Conservation (phyloP, 2,113 vertebrate genomes). For the Telmatochromis brachygnathus region DNA sequence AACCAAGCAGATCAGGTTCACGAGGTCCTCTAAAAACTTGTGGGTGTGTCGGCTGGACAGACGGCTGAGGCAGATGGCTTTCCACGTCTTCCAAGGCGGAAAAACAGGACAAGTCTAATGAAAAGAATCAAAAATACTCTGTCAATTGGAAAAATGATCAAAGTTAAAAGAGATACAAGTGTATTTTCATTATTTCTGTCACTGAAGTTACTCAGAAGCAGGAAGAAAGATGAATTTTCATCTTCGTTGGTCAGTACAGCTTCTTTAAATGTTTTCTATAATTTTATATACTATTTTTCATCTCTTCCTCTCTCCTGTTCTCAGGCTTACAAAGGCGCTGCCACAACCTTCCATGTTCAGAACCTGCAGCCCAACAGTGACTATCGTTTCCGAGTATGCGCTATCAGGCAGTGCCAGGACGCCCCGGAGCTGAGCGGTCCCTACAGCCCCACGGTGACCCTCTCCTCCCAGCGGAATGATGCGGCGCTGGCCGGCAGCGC, state of each 20-base stretch:
- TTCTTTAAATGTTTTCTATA: neutral
- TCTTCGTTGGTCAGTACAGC: neutral
- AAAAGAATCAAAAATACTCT: neutral
- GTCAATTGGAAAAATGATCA: neutral
- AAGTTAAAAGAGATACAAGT: neutral
- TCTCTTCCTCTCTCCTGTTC: neutral
- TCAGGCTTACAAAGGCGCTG: constrained; percentile 85
- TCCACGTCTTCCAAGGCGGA: neutral
- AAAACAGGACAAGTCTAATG: neutral
- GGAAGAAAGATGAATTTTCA: neutral
- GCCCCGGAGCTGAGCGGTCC: constrained; percentile 82
- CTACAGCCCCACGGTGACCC: constrained; percentile 84
- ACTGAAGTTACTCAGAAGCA: neutral
- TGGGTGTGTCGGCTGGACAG: neutral
- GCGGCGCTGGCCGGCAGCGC: constrained; percentile 46
- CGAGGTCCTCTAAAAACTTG: neutral
- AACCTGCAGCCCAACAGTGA: constrained; percentile 86
- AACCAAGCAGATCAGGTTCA: neutral
- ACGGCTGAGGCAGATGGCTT: neutral
- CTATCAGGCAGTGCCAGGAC: constrained; percentile 90
- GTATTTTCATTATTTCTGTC: neutral
- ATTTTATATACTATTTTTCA: neutral
- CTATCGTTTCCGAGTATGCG: constrained; percentile 89
- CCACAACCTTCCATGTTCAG: constrained; percentile 79
- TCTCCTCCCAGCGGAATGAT: constrained; percentile 81